These are phyloP conservation scores for Eristalis intricaria DNA, from an alignment of 2,888 invertebrate species.

Conservation along the genomic window DNA sequence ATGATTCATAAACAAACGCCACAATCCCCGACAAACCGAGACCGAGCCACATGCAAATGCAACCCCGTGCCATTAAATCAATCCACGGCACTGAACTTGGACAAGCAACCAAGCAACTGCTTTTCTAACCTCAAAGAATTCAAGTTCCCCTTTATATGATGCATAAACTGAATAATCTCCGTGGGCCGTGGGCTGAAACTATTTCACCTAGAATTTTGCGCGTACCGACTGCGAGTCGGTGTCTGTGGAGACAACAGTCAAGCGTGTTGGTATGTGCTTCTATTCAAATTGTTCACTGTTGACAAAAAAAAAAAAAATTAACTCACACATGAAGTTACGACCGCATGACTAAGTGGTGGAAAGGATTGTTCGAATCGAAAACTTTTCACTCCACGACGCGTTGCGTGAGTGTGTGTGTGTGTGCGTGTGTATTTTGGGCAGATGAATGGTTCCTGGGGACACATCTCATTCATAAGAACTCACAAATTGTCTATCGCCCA, in stretches of 20 bases:
- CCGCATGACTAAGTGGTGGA: conserved; percentile 1
- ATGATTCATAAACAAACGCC: neutral
- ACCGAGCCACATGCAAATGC: neutral
- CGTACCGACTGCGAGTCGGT: neutral
- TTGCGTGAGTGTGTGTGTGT: neutral
- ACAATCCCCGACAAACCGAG: neutral
- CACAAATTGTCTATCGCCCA: neutral
- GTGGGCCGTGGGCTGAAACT: conserved; percentile 1
- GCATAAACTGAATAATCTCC: neutral
- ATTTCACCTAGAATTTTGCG: neutral
- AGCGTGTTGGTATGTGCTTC: conserved; percentile 48
- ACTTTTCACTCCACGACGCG: conserved; percentile 1
- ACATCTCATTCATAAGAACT: neutral
- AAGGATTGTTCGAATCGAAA: conserved; percentile 1
- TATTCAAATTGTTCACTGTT: neutral
- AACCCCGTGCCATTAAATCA: neutral
- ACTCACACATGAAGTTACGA: neutral
- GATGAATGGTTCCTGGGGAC: neutral
- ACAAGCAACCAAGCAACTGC: neutral
- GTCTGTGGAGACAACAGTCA: neutral
- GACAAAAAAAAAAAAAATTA: neutral
- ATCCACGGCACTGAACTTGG: neutral
- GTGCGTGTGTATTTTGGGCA: too few species aligned
- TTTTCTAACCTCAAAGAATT: neutral
- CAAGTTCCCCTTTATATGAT: neutral